A percentile compares a stretch with the other conserved stretches of the same genome.
These are phyloP conservation scores for Megathymus violae DNA, from an alignment of 1,140 invertebrate genomes.

Conservation along the genomic window DNA sequence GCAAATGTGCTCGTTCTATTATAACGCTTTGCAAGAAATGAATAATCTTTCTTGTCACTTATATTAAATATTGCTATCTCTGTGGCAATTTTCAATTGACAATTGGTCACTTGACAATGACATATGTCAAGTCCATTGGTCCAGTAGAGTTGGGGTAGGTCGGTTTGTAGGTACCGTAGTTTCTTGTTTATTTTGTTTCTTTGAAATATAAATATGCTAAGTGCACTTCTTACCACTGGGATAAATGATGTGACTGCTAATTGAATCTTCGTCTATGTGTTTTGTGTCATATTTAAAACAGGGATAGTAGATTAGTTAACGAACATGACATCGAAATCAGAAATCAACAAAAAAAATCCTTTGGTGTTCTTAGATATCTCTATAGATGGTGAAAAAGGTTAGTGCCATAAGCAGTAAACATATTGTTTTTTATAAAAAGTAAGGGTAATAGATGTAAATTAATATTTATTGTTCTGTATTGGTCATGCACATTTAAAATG, in stretches of 20 bases:
- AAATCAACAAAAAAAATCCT: slow-evolving; percentile 66
- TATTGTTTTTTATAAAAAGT: not conserved
- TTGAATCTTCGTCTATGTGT: slow-evolving; percentile 7
- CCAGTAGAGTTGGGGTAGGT: slow-evolving; percentile 37
- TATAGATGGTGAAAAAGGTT: slow-evolving; percentile 73
- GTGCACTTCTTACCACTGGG: not conserved
- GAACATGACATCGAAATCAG: slow-evolving; percentile 53
- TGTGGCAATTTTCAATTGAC: too few relatives aligned
- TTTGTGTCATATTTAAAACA: slow-evolving; percentile 7
- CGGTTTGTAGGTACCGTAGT: slow-evolving; percentile 35
- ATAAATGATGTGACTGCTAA: slow-evolving; percentile 31
- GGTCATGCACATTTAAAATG: not conserved
- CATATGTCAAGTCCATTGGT: too few relatives aligned
- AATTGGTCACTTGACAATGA: too few relatives aligned
- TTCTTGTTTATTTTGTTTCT: slow-evolving; percentile 30
- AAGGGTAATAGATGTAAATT: slow-evolving; percentile 3
- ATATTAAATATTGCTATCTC: too few relatives aligned
- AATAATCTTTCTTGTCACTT: too few relatives aligned
- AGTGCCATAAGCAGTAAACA: slow-evolving; percentile 27
- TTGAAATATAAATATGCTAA: slow-evolving; percentile 1
- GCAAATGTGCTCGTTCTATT: too few relatives aligned
- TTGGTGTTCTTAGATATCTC: slow-evolving; percentile 75
- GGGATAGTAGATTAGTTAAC: slow-evolving; percentile 17
- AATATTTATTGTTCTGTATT: slow-evolving; percentile 19
- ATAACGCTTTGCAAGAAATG: too few relatives aligned